These are phyloP conservation scores for Ommatoiulus sabulosus DNA, from an alignment of 2,888 invertebrate genomes.

Conservation along the genomic window DNA sequence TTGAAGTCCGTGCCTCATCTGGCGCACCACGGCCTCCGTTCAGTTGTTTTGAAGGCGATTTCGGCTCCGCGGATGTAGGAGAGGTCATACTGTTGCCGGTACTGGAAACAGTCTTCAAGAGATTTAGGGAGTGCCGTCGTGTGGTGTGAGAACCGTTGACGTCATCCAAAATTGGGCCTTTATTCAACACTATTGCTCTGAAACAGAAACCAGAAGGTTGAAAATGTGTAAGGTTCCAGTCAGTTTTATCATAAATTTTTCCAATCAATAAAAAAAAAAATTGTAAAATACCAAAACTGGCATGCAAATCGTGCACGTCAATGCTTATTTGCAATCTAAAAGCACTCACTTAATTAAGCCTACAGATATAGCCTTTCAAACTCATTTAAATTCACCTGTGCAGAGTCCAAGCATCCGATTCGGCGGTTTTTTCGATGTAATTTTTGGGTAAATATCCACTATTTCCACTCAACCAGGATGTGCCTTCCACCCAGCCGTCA, in stretches of 20 bases:
- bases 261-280: no score
- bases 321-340: no score
- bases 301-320: no score
- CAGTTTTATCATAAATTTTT: no score
- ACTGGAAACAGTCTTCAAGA: background rate
- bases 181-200: conserved; percentile 10
- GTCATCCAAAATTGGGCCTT: conserved; percentile 23
- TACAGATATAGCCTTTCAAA: background rate
- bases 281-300: no score
- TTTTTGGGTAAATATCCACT: conserved; percentile 84
- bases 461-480: conserved; percentile 84
- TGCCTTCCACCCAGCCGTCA: conserved; percentile 90
- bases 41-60: background rate
- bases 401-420: conserved; percentile 92
- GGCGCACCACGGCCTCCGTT: background rate
- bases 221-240: no score
- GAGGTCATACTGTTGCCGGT: no score
- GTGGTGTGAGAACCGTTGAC: background rate
- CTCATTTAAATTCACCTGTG: conserved; percentile 71
- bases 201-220: background rate
- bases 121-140: background rate
- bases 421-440: conserved; percentile 85
- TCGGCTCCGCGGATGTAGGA: background rate
- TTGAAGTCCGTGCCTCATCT: background rate
- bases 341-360: no score